Evolutionary conservation across 2,797 vertebrate species (phyloP).

Genomic region (Chiloscyllium punctatum): DNA sequence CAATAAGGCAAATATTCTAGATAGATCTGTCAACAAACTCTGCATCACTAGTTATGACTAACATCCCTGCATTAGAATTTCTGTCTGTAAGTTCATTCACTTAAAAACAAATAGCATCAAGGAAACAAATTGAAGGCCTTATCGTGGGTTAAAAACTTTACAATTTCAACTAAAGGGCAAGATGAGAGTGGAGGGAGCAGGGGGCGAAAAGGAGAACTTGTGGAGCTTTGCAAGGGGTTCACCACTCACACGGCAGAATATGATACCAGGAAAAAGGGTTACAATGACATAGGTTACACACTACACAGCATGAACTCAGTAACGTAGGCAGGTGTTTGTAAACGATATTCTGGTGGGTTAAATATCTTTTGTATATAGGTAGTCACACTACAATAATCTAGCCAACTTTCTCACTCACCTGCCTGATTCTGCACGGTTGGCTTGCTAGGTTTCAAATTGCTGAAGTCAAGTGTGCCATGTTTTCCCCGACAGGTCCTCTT

Average conservation of each 20-base stretch:
- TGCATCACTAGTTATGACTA: neutral
- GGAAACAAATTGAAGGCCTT: neutral
- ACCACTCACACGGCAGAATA: too few species aligned
- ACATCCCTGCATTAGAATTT: neutral
- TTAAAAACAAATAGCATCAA: neutral
- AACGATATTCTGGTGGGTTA: neutral
- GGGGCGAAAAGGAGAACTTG: neutral
- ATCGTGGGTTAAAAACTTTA: neutral
- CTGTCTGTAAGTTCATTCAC: neutral
- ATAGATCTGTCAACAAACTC: neutral
- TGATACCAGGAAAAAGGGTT: neutral
- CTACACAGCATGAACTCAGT: neutral
- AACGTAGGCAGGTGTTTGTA: neutral
- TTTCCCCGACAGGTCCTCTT: conserved; percentile 33
- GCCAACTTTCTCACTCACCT: conserved; percentile 4
- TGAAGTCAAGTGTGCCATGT: neutral
- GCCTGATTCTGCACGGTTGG: too few species aligned
- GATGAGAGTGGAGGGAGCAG: too few species aligned
- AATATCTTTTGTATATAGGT: too few species aligned
- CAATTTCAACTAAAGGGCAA: neutral
- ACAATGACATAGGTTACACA: neutral
- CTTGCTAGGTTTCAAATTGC: neutral
- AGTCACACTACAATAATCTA: neutral
- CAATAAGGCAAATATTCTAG: neutral
- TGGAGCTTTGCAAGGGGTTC: too few species aligned